Base-by-base conservation (phyloP, 2,113 vertebrate genomes). In the Procavia capensis region DNA sequence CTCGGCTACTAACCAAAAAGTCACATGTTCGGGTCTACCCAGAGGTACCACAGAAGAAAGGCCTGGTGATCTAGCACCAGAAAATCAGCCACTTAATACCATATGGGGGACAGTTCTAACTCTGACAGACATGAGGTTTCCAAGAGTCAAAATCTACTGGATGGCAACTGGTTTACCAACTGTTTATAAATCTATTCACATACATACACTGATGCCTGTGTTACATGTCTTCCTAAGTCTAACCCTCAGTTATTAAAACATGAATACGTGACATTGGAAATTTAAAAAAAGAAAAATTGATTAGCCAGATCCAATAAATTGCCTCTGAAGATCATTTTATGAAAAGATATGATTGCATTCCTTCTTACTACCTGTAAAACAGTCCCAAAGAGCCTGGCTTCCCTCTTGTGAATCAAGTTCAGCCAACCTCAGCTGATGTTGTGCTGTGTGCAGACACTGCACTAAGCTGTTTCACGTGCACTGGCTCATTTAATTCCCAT, bases 401-500 rank as follows among this genome's bases (percentile, higher is more conserved):
- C 24, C 50, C 81, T n/a, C 47, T 61, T 29, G 92, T 85, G 85
- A 82, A 68, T 96, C 59, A 63, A 72, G 93, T 45, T 90, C 92
- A 93, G 41, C 72, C 64, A 95, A 79, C 59, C 95, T 93, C 90
- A 86, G 80, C 59, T 87, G 92, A 97, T 88, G 82, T 78, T 9
- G 43, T 47, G 59, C 64, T 72, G 78, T 0, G 16, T 47, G 54
- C 74, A 93, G 50, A 34, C 87, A 94, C 17, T 85, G 63, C 85
- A 80, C 75, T 95, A 68, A 90, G 85, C 22, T 85, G 76, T 78
- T 90, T 66, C 81, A 88, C 78, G 31, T 57, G 64, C 63, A 54
- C n/a, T 95, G 95, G 88, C 72, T 97, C 90, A 90, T 96, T 96
- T 96, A 93, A 91, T 82, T 45, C n/a, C 75, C 64, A 3, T 88